phyloP scores from a whole-genome alignment of 2,888 invertebrate species.

The Tetanocera ferruginea region DNA sequence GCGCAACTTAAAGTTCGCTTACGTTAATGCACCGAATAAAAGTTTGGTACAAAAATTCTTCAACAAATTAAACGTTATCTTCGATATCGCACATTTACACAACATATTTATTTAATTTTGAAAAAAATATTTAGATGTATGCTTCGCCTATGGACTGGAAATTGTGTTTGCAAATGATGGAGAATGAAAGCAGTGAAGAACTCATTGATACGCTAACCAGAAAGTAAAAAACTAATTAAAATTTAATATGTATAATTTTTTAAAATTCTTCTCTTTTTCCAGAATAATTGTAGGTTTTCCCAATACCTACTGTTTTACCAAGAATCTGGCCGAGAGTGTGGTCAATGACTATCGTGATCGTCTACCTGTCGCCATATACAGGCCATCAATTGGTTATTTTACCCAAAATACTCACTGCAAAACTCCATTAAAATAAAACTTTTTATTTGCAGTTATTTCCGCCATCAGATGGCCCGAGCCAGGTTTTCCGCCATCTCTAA shows the following conservation, averaged over 20 bases:
- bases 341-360: slow-evolving; percentile 76
- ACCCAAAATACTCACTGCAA: no score
- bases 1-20: no score
- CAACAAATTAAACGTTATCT: no score
- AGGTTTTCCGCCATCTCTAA: slow-evolving; percentile 57
- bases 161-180: slow-evolving; percentile 54
- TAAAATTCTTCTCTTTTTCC: neutral
- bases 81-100: no score
- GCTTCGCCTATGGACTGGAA: slow-evolving; percentile 61
- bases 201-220: slow-evolving; percentile 56
- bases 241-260: no score
- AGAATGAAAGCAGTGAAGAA: slow-evolving; percentile 46
- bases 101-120: no score
- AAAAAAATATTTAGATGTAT: slow-evolving; percentile 61
- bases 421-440: no score
- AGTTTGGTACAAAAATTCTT: no score
- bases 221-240: no score
- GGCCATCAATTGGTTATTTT: slow-evolving; percentile 85
- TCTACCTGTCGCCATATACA: slow-evolving; percentile 82
- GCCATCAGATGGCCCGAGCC: slow-evolving; percentile 59
- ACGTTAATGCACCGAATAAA: no score
- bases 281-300: slow-evolving; percentile 71
- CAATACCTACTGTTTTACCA: slow-evolving; percentile 93
- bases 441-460: slow-evolving; percentile 52
- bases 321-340: slow-evolving; percentile 86